phyloP scores from a whole-genome alignment of 2,888 invertebrate species.

The Patella caerulea region DNA sequence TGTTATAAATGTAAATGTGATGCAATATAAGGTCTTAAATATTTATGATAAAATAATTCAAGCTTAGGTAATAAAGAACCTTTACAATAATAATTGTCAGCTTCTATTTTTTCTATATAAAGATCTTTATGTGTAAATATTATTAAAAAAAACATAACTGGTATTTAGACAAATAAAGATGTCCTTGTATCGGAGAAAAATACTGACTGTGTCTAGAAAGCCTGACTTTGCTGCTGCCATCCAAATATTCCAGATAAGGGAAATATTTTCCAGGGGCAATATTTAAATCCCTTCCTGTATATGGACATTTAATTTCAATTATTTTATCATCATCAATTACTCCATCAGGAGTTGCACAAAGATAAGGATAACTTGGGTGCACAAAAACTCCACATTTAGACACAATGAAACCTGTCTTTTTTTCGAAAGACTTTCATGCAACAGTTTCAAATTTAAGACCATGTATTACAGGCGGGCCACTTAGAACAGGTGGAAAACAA shows the following conservation, averaged over 20 bases:
- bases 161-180: slow-evolving; percentile 23
- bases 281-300: slow-evolving; percentile 26
- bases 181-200: slow-evolving; percentile 39
- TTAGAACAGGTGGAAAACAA: background rate
- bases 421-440: slow-evolving; percentile 28
- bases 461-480: slow-evolving; percentile 26
- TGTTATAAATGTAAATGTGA: background rate
- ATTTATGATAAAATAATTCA: slow-evolving; percentile 25
- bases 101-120: too few relatives aligned
- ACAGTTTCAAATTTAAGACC: slow-evolving; percentile 34
- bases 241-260: background rate
- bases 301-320: slow-evolving; percentile 33
- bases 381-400: too few relatives aligned
- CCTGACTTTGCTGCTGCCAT: slow-evolving; percentile 1
- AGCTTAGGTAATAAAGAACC: slow-evolving; percentile 27
- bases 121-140: too few relatives aligned
- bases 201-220: slow-evolving; percentile 29
- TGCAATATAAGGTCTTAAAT: slow-evolving; percentile 23
- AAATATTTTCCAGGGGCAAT: slow-evolving; percentile 28
- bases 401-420: background rate
- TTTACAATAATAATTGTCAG: background rate
- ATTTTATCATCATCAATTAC: slow-evolving; percentile 24
- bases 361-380: too few relatives aligned
- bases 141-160: too few relatives aligned
- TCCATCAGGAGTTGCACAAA: slow-evolving; percentile 33